Conservation (phyloP, 1,140 invertebrate species). For the Orchesella cincta region DNA sequence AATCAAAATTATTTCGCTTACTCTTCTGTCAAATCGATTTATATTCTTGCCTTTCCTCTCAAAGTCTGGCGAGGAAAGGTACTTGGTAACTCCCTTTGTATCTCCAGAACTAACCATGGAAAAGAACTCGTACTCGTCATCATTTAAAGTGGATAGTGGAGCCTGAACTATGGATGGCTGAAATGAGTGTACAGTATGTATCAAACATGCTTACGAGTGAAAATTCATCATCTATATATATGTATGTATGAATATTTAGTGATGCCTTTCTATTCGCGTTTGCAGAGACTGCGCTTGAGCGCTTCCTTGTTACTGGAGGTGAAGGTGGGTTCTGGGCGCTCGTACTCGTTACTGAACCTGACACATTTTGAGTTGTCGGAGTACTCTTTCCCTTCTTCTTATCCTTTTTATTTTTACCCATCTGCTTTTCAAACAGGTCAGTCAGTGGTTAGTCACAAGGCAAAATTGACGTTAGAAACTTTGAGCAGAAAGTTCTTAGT, state of each 20-base stretch:
- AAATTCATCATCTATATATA: no score
- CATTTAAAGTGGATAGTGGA: neutral
- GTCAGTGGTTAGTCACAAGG: neutral
- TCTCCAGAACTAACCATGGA: conserved; percentile 18
- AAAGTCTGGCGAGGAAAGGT: neutral
- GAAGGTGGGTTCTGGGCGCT: no score
- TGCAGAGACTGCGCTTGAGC: no score
- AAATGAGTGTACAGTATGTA: neutral
- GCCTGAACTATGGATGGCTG: neutral
- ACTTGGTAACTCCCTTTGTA: neutral
- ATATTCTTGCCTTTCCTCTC: conserved; percentile 10
- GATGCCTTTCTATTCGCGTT: no score
- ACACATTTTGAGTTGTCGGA: no score
- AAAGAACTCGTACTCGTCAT: conserved; percentile 30
- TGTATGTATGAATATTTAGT: neutral
- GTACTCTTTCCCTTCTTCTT: neutral
- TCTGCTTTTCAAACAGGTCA: no score
- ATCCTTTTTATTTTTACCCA: neutral
- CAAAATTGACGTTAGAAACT: neutral
- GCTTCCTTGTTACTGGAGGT: no score
- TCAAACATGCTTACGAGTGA: no score
- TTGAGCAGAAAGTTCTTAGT: no score
- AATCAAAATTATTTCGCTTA: no score
- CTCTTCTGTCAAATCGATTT: neutral
- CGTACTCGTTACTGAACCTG: no score